A percentile compares a stretch with the other conserved stretches of the same genome.
phyloP scores from a whole-genome alignment of 1,140 invertebrate species.

The Pseudomyrmex concolor region DNA sequence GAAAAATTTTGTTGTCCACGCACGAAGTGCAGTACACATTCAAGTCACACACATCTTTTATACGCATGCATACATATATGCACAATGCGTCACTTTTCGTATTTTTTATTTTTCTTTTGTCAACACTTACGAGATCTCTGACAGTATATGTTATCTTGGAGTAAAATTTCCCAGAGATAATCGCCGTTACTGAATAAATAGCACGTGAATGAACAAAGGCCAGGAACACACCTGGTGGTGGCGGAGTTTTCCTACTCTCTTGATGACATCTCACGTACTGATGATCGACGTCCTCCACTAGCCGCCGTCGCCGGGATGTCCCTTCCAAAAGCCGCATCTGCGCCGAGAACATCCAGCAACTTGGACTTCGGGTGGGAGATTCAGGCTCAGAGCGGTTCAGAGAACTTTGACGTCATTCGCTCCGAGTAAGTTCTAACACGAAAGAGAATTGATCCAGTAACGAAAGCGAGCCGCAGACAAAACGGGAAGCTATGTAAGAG shows the following conservation, averaged over 20 bases:
- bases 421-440: neutral
- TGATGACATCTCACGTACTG: conserved; percentile 70
- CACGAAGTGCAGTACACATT: neutral
- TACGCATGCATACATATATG: neutral
- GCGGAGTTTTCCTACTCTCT: conserved; percentile 32
- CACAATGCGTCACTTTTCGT: conserved; percentile 19
- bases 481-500: neutral
- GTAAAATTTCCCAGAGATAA: neutral
- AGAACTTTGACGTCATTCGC: conserved; percentile 20
- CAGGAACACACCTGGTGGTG: neutral
- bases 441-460: neutral
- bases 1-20: conserved; percentile 29
- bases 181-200: neutral
- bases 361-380: conserved; percentile 58
- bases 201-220: neutral
- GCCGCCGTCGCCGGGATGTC: conserved; percentile 29
- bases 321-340: conserved; percentile 71
- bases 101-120: neutral
- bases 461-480: neutral
- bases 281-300: conserved; percentile 52
- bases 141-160: neutral
- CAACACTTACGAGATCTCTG: conserved; percentile 3
- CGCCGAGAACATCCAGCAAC: conserved; percentile 69
- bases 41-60: neutral
- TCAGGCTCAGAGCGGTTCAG: conserved; percentile 1